Conservation (phyloP, 2,797 vertebrate species). For the Muscicapa comitata region DNA sequence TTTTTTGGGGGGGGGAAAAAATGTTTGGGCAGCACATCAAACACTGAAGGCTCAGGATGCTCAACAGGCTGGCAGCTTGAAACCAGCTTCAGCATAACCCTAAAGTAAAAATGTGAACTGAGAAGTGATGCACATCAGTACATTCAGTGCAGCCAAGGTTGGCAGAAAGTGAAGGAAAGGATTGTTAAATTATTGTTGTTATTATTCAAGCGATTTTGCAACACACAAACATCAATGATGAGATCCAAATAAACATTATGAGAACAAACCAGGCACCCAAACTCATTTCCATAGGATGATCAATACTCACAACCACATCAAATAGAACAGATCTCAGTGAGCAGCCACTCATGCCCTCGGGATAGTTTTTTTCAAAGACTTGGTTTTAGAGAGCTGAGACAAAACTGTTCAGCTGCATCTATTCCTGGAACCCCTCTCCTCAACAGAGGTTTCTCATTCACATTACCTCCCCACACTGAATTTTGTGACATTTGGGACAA, state of each 20-base stretch:
- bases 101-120: not conserved
- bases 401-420: not conserved
- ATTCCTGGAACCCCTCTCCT: not conserved
- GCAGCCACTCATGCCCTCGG: not conserved
- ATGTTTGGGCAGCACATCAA: not conserved
- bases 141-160: not conserved
- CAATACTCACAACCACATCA: slow-evolving; percentile 45
- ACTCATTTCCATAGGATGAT: not conserved
- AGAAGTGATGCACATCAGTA: not conserved
- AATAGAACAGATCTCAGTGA: not conserved
- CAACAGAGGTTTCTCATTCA: not conserved
- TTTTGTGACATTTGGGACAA: not conserved
- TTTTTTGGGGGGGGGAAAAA: accelerated
- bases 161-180: not conserved
- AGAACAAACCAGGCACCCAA: not conserved
- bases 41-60: not conserved
- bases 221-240: not conserved
- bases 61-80: not conserved
- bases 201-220: not conserved
- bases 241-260: not conserved
- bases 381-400: not conserved
- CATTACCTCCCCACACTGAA: not conserved
- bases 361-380: not conserved
- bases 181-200: not conserved
- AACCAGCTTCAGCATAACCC: not conserved